Percentiles rank a stretch among this genome's conserved stretches.
These are phyloP conservation scores for Cephalotes varians DNA, from an alignment of 2,888 invertebrate genomes.

Conservation along the genomic window DNA sequence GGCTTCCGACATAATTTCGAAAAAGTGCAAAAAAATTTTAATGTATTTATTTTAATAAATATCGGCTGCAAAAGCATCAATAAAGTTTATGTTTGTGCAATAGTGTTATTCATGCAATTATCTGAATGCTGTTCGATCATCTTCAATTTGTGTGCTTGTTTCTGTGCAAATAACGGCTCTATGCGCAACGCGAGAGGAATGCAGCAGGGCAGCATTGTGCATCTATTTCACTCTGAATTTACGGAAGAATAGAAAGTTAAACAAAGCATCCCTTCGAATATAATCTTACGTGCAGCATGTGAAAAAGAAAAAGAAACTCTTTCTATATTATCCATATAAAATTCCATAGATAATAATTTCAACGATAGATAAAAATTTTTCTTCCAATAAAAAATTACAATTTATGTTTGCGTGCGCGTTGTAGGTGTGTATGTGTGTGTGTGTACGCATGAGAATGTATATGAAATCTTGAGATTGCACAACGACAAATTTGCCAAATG, in stretches of 20 bases:
- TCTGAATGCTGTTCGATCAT: conserved; percentile 16
- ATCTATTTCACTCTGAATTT: neutral
- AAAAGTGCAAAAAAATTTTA: conserved; percentile 1
- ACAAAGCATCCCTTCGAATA: neutral
- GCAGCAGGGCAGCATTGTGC: conserved; percentile 8
- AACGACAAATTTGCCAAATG: neutral
- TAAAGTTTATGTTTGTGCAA: conserved; percentile 7
- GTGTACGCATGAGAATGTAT: neutral
- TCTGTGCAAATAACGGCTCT: conserved; percentile 10
- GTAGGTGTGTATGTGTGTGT: neutral
- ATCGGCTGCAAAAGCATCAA: neutral
- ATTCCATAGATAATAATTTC: neutral
- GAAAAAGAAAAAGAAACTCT: neutral
- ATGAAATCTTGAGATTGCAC: neutral
- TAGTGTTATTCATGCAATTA: conserved; percentile 4
- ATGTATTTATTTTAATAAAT: neutral
- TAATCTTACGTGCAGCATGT: neutral
- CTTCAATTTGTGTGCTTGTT: conserved; percentile 11
- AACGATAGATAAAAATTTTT: neutral
- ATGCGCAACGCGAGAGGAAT: conserved; percentile 12
- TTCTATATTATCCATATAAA: neutral
- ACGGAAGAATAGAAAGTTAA: conserved; percentile 22
- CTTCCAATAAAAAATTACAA: neutral
- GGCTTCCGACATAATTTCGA: neutral
- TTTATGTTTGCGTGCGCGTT: neutral